Evolutionary conservation across 1,140 invertebrate species (phyloP).

Genomic region (Scaptomyza montana): DNA sequence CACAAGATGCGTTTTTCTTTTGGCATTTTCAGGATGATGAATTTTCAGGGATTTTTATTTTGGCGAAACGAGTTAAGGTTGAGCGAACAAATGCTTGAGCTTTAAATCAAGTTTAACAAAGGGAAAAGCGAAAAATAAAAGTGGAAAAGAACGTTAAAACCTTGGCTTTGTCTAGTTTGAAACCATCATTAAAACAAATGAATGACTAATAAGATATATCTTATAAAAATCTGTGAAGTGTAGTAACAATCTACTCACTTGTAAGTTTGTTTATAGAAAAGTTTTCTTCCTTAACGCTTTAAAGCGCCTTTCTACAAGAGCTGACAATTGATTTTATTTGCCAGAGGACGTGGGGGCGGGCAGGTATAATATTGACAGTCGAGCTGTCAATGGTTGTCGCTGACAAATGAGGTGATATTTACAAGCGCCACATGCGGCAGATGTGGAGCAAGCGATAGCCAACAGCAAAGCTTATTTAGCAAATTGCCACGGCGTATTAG

Average conservation of each 20-base stretch:
- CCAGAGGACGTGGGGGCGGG: not conserved
- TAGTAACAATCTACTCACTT: no score
- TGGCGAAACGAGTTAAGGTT: not conserved
- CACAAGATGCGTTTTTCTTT: slow-evolving; percentile 14
- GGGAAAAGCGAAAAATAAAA: no score
- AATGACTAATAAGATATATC: no score
- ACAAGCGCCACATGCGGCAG: slow-evolving; percentile 16
- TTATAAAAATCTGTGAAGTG: no score
- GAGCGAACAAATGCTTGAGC: no score
- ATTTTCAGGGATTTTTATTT: not conserved
- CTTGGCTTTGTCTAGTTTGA: no score
- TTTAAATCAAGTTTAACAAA: no score
- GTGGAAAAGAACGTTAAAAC: no score
- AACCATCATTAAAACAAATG: no score
- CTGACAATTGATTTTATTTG: slow-evolving; percentile 36
- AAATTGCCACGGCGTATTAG: slow-evolving; percentile 67
- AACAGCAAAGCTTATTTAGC: slow-evolving; percentile 58
- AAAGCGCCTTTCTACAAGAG: slow-evolving; percentile 10
- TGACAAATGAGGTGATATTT: slow-evolving; percentile 38
- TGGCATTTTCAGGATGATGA: not conserved
- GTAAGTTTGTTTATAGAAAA: no score
- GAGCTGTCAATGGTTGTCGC: slow-evolving; percentile 33
- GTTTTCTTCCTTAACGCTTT: not conserved
- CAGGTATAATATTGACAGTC: slow-evolving; percentile 13
- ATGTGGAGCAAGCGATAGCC: slow-evolving; percentile 61